Evolutionary conservation across 1,140 invertebrate species (phyloP), one percentile per base, ranked within the genome.

Genomic region (Euglossa dilemma): DNA sequence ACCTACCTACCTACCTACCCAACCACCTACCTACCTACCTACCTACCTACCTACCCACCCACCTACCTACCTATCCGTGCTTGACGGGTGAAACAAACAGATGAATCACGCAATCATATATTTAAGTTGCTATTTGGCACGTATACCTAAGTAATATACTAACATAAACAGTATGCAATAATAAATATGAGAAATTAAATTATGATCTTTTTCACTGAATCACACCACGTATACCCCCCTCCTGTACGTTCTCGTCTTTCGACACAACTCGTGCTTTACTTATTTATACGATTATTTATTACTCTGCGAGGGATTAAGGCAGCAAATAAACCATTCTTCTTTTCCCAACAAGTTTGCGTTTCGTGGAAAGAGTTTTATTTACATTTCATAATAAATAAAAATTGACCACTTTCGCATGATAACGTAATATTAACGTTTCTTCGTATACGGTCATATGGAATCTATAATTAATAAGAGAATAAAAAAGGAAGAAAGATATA

Each of bases 141-240:
- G 91, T 94, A 94, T 94, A 93, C 90, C 92, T 94, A 93, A 94
- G 94, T 94, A 94, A 93, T 94, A 94, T 94, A 93, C 92, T 93
- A 94, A 94, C 93, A 93, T 94, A 94, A 94, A 94, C 93, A 94
- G 92, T 94, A 94, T 94, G 93, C 94, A 94, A 94, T 94, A 94
- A 94, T 94, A 94, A 94, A 94, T 92, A 93, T 94, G 91, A 93
- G 90, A 93, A 93, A 93, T 90, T 75, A 91, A 91, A 82, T n/a
- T 36, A 64, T 23, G 52, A 76, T 75, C 64, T 84, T 28, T 78
- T 76, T 74, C 75, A 80, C 28, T 64, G 45, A 47, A 47, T 25
- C 16, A n/a, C 43, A 56, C 75, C n/a, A 70, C 47, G n/a, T 11
- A 23, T n/a, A n/a, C n/a, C n/a, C 28, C 71, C 23, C 36, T 52